Evolutionary conservation across 2,797 vertebrate genomes (phyloP).

Genomic region (Urophycis tenuis): DNA sequence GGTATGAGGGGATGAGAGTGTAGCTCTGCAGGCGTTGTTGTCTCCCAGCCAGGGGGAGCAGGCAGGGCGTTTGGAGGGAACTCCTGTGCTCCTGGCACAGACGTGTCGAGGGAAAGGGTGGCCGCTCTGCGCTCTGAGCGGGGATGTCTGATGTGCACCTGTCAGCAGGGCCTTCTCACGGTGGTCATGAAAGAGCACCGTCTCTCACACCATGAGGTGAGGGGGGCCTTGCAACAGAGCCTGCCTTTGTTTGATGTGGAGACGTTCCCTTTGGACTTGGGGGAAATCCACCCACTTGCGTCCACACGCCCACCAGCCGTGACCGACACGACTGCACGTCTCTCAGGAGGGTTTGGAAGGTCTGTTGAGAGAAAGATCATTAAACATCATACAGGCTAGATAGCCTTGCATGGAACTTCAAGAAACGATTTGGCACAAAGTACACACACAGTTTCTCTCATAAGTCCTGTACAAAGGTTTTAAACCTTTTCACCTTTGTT

Average conservation of each 20-base stretch:
- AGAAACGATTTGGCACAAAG: background rate
- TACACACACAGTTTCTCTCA: background rate
- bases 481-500: background rate
- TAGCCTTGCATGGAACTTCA: background rate
- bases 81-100: slow-evolving; percentile 5
- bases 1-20: slow-evolving; percentile 11
- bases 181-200: slow-evolving; percentile 32
- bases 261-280: slow-evolving; percentile 12
- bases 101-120: background rate
- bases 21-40: background rate
- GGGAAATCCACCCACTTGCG: slow-evolving; percentile 49
- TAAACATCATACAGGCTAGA: background rate
- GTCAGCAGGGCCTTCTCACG: slow-evolving; percentile 30
- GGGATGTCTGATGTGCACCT: slow-evolving; percentile 42
- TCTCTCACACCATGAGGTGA: slow-evolving; percentile 42
- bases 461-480: slow-evolving; percentile 2
- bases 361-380: slow-evolving; percentile 3
- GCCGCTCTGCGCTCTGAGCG: slow-evolving; percentile 28
- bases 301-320: slow-evolving; percentile 4
- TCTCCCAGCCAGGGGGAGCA: slow-evolving; percentile 9
- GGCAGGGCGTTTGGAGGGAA: slow-evolving; percentile 22
- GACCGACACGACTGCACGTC: slow-evolving; percentile 1
- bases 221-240: slow-evolving; percentile 38
- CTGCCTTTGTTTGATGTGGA: slow-evolving; percentile 48
- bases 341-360: background rate